Evolutionary conservation across 1,140 invertebrate species (phyloP), one percentile per base, ranked within the genome.

Genomic region (Sinonovacula constricta): DNA sequence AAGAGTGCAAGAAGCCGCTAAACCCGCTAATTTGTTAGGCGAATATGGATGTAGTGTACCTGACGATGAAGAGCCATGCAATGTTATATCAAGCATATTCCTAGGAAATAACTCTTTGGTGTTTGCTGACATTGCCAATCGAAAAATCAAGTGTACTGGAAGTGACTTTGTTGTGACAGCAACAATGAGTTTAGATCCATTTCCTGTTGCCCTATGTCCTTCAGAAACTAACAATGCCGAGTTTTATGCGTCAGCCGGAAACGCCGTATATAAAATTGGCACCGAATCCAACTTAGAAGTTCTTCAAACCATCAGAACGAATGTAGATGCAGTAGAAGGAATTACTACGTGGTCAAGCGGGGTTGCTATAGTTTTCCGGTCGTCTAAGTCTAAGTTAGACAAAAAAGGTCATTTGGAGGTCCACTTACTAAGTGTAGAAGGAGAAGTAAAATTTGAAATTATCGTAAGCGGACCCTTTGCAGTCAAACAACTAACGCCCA

Each of bases 391-490:
- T 10, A 53, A 12, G 39, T 18, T n/a, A 18, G 71, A 75, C 34
- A 75, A 22, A 30, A 75, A 75, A 30, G 71, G 71, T 3, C 45
- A 75, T 30, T 45, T 65, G 34, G 71, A 75, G 36, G 51, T 75
- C 10, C 71, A 75, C 51, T 39, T 75, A 39, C 7, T 75, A 1
- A 75, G 18, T 22, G 54, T 33, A 14, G 49, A 54, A 53, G 71
- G 71, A 22, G 39, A 53, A 5, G 45, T 66, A 14, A 10, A 63
- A 28, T 75, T 66, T 24, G 60, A 75, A 54, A 63, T 75, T 33
- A 51, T 26, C 22, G 54, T 75, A 24, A 75, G 71, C 34, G 66
- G 71, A 30, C 71, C 26, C 7, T 56, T 33, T 54, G 53, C 28
- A 14, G 71, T 75, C 10, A 49, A 54, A 39, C 18, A 54, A 7